These are phyloP conservation scores for Sitobion miscanthi DNA, from an alignment of 1,140 invertebrate genomes.

Conservation along the genomic window DNA sequence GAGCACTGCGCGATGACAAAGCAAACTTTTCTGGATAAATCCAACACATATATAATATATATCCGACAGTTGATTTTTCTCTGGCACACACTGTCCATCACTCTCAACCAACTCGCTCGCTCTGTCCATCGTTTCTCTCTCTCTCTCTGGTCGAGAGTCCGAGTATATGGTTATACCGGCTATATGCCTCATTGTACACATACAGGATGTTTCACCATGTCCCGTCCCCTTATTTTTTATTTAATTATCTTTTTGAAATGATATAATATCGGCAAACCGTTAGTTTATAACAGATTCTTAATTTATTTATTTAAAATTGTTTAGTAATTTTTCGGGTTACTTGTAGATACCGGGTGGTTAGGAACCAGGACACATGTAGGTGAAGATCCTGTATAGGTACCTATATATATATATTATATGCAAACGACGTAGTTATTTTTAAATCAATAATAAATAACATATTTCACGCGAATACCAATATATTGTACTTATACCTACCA, in stretches of 20 bases:
- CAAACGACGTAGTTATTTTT: not conserved
- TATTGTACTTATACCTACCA: not conserved
- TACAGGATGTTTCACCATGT: not conserved
- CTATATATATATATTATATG: no score
- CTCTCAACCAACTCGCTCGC: not conserved
- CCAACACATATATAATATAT: not conserved
- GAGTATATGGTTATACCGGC: not conserved
- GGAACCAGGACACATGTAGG: no score
- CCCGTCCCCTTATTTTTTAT: not conserved
- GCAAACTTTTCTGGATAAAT: slow-evolving; percentile 27
- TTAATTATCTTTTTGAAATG: not conserved
- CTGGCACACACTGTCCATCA: not conserved
- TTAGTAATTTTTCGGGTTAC: no score
- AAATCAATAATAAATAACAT: not conserved
- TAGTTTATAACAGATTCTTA: not conserved
- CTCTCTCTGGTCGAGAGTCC: not conserved
- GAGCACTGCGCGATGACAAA: not conserved
- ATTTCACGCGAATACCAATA: not conserved
- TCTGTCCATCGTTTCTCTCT: no score
- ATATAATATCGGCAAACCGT: not conserved
- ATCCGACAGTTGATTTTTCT: not conserved
- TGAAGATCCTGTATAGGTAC: no score
- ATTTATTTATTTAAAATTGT: no score
- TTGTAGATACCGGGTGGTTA: not conserved
- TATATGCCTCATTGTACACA: not conserved